A percentile compares a stretch with the other conserved stretches of the same genome.
Evolutionary conservation across 2,113 vertebrate species (phyloP).

Genomic region (Genyomyrus donnyi): DNA sequence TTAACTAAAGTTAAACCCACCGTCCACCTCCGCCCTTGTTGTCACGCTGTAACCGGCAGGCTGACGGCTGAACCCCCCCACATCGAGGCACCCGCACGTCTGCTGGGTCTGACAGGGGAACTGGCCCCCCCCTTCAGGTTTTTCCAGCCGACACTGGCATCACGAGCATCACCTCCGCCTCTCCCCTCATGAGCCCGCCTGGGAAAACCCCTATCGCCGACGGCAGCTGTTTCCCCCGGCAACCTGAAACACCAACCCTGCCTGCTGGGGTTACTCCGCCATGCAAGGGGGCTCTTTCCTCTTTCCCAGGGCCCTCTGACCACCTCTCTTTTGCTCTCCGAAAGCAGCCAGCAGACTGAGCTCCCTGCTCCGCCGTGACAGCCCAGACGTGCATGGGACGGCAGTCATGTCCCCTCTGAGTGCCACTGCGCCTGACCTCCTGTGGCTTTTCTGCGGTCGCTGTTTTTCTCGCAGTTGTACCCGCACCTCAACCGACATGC

Average conservation of each 20-base stretch:
- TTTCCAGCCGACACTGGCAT: background rate
- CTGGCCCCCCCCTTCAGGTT: background rate
- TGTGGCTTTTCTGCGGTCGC: constrained; percentile 31
- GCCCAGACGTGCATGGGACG: background rate
- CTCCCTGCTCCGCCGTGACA: background rate
- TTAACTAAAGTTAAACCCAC: background rate
- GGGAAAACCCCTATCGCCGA: constrained; percentile 39
- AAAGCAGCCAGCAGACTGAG: no score
- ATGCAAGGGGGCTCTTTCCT: constrained; percentile 47
- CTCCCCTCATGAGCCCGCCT: constrained; percentile 33
- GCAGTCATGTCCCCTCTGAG: background rate
- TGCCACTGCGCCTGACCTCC: background rate
- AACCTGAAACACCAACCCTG: constrained; percentile 41
- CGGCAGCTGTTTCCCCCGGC: constrained; percentile 32
- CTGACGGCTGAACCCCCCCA: background rate
- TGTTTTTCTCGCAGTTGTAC: constrained; percentile 17
- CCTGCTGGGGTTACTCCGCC: constrained; percentile 34
- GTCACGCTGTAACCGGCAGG: background rate
- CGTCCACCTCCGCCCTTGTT: background rate
- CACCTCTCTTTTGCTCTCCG: constrained; percentile 59
- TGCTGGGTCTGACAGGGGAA: background rate
- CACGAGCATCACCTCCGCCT: constrained; percentile 34
- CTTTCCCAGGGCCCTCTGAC: constrained; percentile 48
- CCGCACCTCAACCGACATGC: constrained; percentile 35
- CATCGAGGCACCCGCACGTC: background rate